Conservation (phyloP, 2,113 vertebrate species). For the Rana temporaria region DNA sequence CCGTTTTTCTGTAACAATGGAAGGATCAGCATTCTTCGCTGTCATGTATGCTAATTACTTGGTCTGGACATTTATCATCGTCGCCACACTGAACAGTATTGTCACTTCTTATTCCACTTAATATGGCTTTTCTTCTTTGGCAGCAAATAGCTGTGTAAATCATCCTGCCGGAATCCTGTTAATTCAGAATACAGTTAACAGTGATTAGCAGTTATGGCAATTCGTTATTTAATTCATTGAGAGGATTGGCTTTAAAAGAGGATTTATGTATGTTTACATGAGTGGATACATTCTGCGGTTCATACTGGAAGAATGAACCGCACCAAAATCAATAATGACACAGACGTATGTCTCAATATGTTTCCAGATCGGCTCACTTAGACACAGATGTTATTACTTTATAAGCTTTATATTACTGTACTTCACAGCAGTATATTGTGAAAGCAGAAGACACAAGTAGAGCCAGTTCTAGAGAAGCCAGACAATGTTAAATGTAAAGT, state of each 20-base stretch:
- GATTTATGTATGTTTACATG: slow-evolving; percentile 42
- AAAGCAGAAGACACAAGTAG: not conserved
- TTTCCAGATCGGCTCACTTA: not conserved
- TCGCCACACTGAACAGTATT: slow-evolving; percentile 38
- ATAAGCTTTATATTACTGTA: not conserved
- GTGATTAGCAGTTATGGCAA: slow-evolving; percentile 40
- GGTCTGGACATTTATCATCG: slow-evolving; percentile 19
- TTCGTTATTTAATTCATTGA: slow-evolving; percentile 14
- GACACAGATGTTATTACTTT: not conserved
- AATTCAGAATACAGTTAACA: slow-evolving; percentile 25
- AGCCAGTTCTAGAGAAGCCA: not conserved
- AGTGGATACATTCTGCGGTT: not conserved
- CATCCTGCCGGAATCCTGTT: slow-evolving; percentile 19
- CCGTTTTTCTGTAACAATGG: slow-evolving; percentile 16
- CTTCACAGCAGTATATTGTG: not conserved
- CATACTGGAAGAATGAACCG: not conserved
- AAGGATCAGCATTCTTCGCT: not conserved
- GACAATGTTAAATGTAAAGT: not conserved
- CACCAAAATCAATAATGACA: not conserved
- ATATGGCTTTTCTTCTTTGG: slow-evolving; percentile 45
- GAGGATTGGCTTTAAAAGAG: not conserved
- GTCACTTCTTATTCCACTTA: slow-evolving; percentile 48
- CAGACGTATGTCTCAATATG: not conserved
- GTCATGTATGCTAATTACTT: slow-evolving; percentile 36
- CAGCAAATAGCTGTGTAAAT: slow-evolving; percentile 35